phyloP scores from a whole-genome alignment of 2,113 vertebrate species.

The Paedocypris sp. region DNA sequence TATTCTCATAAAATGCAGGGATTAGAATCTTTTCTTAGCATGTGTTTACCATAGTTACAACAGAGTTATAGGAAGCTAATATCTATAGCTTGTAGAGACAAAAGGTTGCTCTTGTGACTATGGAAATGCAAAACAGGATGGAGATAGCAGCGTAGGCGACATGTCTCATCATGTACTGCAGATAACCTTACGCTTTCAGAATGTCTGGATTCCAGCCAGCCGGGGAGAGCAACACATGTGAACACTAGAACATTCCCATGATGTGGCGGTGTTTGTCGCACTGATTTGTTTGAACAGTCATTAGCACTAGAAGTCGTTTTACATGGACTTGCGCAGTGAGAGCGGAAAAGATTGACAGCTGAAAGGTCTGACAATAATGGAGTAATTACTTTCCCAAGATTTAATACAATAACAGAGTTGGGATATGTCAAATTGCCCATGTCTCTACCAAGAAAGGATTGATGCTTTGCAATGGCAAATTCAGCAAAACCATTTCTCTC shows the following conservation, averaged over 20 bases:
- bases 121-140: slow-evolving; percentile 32
- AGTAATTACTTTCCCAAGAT: not conserved
- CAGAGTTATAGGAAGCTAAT: not conserved
- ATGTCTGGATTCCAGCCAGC: slow-evolving; percentile 28
- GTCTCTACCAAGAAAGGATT: too few species aligned
- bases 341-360: not conserved
- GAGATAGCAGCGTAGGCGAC: slow-evolving; percentile 17
- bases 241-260: not conserved
- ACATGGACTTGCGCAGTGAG: not conserved
- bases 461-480: too few species aligned
- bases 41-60: not conserved
- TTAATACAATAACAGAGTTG: not conserved
- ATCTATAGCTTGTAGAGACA: not conserved
- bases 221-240: slow-evolving; percentile 43
- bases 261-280: not conserved
- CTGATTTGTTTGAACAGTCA: not conserved
- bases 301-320: not conserved
- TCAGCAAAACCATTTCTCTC: too few species aligned
- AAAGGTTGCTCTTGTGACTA: not conserved
- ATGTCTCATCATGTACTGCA: slow-evolving; percentile 21
- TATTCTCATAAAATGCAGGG: too few species aligned
- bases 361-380: not conserved
- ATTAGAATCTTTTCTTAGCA: too few species aligned
- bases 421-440: not conserved
- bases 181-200: slow-evolving; percentile 43